Conservation (phyloP, 2,797 vertebrate species). For the Sus cebifrons region DNA sequence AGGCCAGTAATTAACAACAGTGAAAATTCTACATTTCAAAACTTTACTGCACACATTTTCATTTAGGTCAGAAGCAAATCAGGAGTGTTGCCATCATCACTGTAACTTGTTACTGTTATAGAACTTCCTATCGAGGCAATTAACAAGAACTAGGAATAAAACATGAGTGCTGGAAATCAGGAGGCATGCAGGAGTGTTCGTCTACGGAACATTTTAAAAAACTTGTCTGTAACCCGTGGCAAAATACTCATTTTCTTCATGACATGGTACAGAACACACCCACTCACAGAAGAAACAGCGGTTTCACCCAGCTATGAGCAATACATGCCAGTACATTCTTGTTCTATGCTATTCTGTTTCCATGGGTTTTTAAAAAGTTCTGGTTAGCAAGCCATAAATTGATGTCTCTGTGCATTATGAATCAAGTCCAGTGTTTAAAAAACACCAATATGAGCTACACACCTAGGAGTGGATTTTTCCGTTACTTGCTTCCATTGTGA, state of each 20-base stretch:
- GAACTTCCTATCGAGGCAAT: conserved; percentile 31
- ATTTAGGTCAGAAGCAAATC: conserved; percentile 28
- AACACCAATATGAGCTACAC: background rate
- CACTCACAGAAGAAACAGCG: background rate
- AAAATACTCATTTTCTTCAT: background rate
- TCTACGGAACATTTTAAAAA: background rate
- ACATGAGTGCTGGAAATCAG: conserved; percentile 11
- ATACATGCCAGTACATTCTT: background rate
- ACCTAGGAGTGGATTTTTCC: background rate
- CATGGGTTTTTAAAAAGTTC: background rate
- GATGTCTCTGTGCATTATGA: background rate
- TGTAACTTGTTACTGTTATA: background rate
- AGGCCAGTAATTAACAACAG: conserved; percentile 49
- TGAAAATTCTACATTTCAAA: conserved; percentile 37
- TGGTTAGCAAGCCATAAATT: background rate
- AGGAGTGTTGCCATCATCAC: background rate
- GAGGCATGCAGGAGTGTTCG: background rate
- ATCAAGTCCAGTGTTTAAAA: background rate
- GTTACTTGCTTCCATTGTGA: background rate
- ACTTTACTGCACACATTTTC: conserved; percentile 30
- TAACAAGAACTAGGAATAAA: conserved; percentile 27
- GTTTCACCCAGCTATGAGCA: background rate
- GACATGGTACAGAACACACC: background rate
- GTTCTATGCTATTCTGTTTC: background rate
- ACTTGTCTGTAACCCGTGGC: background rate